Conservation (phyloP, 2,888 invertebrate species). For the Lumbricus terrestris region DNA sequence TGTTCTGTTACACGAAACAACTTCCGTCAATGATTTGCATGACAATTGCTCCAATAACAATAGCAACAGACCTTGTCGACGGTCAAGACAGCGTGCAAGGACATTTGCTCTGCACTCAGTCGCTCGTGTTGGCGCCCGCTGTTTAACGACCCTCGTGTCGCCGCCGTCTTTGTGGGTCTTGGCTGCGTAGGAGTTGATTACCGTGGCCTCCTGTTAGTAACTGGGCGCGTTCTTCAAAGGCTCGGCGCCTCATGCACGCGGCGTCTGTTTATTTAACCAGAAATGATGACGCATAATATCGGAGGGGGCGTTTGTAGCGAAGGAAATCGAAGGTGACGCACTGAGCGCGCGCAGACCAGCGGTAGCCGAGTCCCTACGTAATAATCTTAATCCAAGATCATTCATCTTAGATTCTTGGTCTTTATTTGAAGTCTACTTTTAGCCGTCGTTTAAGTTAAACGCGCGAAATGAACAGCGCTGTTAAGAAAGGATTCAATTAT, state of each 20-base stretch:
- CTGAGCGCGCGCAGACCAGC: background rate
- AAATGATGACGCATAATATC: background rate
- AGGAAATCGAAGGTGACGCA: background rate
- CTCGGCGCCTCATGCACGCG: background rate
- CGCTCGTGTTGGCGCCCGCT: background rate
- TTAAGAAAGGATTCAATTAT: too few relatives aligned
- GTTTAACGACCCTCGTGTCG: background rate
- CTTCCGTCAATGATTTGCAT: background rate
- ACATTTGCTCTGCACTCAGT: background rate
- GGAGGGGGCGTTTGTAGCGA: background rate
- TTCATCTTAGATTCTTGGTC: too few relatives aligned
- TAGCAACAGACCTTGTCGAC: background rate
- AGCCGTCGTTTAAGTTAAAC: background rate
- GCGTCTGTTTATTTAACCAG: background rate
- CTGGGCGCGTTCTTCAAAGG: background rate
- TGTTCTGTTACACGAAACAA: background rate
- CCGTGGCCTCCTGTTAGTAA: too few relatives aligned
- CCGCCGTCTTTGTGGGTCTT: background rate
- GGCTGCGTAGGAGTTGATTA: background rate
- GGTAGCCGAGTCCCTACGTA: background rate
- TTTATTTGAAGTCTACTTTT: background rate
- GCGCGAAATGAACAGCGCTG: background rate
- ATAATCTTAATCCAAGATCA: background rate
- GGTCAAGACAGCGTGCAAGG: background rate
- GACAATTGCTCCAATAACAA: background rate